phyloP scores from a whole-genome alignment of 2,797 vertebrate species.

The Cottoperca gobio region DNA sequence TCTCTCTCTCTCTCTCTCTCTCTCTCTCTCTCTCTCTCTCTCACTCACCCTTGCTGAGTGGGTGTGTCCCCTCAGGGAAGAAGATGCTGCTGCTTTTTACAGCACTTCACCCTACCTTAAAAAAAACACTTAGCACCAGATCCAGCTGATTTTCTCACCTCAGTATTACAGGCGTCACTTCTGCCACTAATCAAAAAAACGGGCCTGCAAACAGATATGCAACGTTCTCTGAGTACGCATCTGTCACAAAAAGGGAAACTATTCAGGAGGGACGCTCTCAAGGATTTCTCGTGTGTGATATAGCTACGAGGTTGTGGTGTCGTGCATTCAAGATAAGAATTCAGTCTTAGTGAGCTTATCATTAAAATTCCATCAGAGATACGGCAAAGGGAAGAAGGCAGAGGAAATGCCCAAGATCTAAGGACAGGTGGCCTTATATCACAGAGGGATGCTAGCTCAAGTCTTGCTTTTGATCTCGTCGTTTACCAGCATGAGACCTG shows the following conservation, averaged over 20 bases:
- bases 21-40: constrained; percentile 52
- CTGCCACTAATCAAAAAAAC: constrained; percentile 71
- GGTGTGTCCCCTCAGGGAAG: constrained; percentile 77
- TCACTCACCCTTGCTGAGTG: constrained; percentile 65
- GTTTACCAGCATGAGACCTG: constrained; percentile 70
- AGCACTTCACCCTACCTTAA: constrained; percentile 79
- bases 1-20: constrained; percentile 37
- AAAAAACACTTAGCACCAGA: constrained; percentile 82
- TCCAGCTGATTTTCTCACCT: constrained; percentile 60
- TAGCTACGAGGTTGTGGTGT: constrained; percentile 47
- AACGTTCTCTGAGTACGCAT: constrained; percentile 63
- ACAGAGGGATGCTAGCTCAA: constrained; percentile 51
- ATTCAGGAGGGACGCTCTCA: constrained; percentile 51
- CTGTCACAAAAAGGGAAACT: constrained; percentile 67
- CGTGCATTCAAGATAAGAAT: constrained; percentile 57
- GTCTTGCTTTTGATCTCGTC: constrained; percentile 72
- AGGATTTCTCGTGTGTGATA: constrained; percentile 48
- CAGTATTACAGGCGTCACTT: constrained; percentile 67
- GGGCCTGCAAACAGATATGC: constrained; percentile 68
- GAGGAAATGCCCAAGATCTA: constrained; percentile 68
- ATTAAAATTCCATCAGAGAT: constrained; percentile 77
- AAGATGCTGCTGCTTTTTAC: constrained; percentile 78
- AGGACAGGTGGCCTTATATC: constrained; percentile 67
- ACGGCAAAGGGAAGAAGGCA: constrained; percentile 45
- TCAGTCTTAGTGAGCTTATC: constrained; percentile 65